Percentiles rank a stretch among this genome's conserved stretches.
Evolutionary conservation across 1,140 invertebrate genomes (phyloP).

Genomic region (Metopolophium dirhodum): DNA sequence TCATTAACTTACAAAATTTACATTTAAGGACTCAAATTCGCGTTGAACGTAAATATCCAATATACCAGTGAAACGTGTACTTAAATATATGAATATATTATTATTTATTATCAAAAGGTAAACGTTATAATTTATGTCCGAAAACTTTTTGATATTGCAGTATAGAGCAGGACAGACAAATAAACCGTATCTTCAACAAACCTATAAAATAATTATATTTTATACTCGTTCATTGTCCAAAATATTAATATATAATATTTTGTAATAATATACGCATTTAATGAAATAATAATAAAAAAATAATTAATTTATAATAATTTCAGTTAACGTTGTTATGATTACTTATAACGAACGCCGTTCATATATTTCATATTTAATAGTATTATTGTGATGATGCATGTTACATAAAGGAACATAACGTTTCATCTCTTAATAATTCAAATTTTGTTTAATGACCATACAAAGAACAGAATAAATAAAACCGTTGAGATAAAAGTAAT

Average conservation of each 20-base stretch:
- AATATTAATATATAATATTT: background rate
- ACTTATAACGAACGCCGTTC: background rate
- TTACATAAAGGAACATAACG: background rate
- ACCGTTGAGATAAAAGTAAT: slow-evolving; percentile 9
- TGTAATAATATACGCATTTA: background rate
- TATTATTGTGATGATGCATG: background rate
- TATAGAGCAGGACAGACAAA: background rate
- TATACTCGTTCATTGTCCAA: background rate
- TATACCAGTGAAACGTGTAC: background rate
- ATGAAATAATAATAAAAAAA: slow-evolving; percentile 7
- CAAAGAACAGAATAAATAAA: background rate
- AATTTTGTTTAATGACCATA: background rate
- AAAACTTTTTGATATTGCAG: background rate
- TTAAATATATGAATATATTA: slow-evolving; percentile 8
- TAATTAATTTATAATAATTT: background rate
- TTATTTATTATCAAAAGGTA: slow-evolving; percentile 13
- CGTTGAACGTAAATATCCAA: background rate
- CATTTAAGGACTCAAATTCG: background rate
- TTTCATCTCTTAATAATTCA: slow-evolving; percentile 9
- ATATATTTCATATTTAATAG: background rate
- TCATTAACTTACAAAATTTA: background rate
- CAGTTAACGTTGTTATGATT: background rate
- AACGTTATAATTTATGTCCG: background rate
- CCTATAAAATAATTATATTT: background rate
- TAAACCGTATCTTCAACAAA: background rate